Conservation (phyloP, 2,113 vertebrate genomes). For the Tiliqua scincoides region DNA sequence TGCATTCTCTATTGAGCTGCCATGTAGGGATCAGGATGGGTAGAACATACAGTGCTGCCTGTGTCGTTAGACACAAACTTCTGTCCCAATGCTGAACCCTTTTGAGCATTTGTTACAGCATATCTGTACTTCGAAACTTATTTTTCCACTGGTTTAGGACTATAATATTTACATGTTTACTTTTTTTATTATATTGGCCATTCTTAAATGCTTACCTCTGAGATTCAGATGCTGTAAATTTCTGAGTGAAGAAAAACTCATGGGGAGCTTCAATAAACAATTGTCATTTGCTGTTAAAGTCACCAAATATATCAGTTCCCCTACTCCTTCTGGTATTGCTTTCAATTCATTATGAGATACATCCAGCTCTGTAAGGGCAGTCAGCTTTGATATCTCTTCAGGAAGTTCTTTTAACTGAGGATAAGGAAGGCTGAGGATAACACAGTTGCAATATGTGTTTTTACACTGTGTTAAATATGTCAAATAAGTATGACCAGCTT, state of each 20-base stretch:
- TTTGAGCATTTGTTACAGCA: not conserved
- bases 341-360: conserved; percentile 70
- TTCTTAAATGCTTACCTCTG: conserved; percentile 62
- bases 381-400: conserved; percentile 65
- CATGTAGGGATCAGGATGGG: not conserved
- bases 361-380: conserved; percentile 66
- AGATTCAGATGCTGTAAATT: conserved; percentile 60
- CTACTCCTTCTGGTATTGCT: conserved; percentile 65
- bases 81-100: not conserved
- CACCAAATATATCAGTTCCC: conserved; percentile 59
- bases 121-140: not conserved
- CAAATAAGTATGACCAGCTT: no score
- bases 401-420: conserved; percentile 69
- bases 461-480: no score
- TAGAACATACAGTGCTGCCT: not conserved
- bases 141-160: not conserved
- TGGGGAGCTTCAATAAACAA: conserved; percentile 58
- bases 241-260: conserved; percentile 58
- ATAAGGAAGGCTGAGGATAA: conserved; percentile 45
- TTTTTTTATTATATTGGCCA: not conserved
- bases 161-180: not conserved
- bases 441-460: not conserved
- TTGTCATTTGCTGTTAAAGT: conserved; percentile 65
- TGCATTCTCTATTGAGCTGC: not conserved
- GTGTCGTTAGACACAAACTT: no score